Percentiles rank a stretch among this genome's conserved stretches.
Conservation (phyloP, 2,888 invertebrate species). For the Lymantria dispar region DNA sequence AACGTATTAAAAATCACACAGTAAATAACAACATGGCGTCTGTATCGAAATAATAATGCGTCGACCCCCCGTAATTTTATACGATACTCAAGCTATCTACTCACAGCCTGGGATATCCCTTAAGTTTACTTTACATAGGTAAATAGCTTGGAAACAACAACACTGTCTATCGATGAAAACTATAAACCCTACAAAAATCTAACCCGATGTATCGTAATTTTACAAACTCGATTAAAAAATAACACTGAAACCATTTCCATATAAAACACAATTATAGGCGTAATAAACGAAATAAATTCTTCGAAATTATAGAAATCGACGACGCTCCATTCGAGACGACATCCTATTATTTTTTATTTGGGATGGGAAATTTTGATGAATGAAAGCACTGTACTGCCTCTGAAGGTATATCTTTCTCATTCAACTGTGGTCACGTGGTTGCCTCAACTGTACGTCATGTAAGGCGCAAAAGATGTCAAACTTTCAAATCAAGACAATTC, state of each 20-base stretch:
- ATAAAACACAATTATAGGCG: conserved; percentile 26
- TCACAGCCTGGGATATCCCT: conserved; percentile 28
- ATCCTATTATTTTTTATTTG: conserved; percentile 42
- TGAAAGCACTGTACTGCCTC: not conserved
- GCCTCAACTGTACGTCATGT: too few relatives aligned
- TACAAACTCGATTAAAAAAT: conserved; percentile 21
- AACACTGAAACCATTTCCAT: conserved; percentile 33
- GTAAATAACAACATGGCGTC: conserved; percentile 81
- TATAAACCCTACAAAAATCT: conserved; percentile 25
- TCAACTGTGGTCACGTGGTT: too few relatives aligned
- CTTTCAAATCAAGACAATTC: too few relatives aligned
- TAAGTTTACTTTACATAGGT: conserved; percentile 10
- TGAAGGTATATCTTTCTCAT: too few relatives aligned
- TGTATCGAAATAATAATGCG: conserved; percentile 34
- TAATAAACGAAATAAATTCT: conserved; percentile 52
- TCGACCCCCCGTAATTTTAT: conserved; percentile 15
- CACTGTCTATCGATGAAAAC: conserved; percentile 15
- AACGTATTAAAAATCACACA: conserved; percentile 54
- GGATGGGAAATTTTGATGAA: conserved; percentile 4
- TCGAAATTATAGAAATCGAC: conserved; percentile 66
- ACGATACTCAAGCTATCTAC: conserved; percentile 21
- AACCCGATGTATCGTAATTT: conserved; percentile 17
- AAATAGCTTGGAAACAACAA: not conserved
- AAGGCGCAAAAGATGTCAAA: too few relatives aligned
- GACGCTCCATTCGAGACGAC: conserved; percentile 52